Evolutionary conservation across 2,888 invertebrate species (phyloP).

Genomic region (Caradrina clavipalpis): DNA sequence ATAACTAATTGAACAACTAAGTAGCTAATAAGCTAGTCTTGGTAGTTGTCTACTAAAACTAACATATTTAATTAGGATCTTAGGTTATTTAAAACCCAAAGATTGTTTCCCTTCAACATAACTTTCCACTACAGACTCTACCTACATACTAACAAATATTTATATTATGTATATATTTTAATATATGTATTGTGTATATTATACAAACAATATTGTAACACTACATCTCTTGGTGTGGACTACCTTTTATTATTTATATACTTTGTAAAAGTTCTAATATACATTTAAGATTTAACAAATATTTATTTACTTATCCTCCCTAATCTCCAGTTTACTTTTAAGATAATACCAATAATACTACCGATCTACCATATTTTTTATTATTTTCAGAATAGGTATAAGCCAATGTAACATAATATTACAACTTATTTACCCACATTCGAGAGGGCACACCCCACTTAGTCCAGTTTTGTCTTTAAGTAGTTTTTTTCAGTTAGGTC

Average conservation of each 20-base stretch:
- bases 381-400: neutral
- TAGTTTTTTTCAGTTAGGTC: neutral
- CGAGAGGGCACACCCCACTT: neutral
- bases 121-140: slow-evolving; percentile 49
- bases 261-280: slow-evolving; percentile 47
- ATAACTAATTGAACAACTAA: slow-evolving; percentile 32
- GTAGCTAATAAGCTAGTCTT: slow-evolving; percentile 41
- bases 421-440: neutral
- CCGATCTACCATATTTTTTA: neutral
- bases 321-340: neutral
- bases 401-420: neutral
- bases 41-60: slow-evolving; percentile 11
- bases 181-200: slow-evolving; percentile 19
- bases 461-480: no score
- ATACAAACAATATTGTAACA: slow-evolving; percentile 12
- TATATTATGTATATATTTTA: slow-evolving; percentile 30
- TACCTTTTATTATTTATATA: slow-evolving; percentile 17
- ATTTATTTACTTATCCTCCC: slow-evolving; percentile 38
- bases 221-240: slow-evolving; percentile 10
- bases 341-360: no score
- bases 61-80: slow-evolving; percentile 36
- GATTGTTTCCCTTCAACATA: slow-evolving; percentile 38
- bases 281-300: slow-evolving; percentile 39
- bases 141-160: slow-evolving; percentile 39
- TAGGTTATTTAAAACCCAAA: slow-evolving; percentile 26